Evolutionary conservation across 2,797 vertebrate genomes (phyloP).

Genomic region (Rhadinocentrus ornatus): DNA sequence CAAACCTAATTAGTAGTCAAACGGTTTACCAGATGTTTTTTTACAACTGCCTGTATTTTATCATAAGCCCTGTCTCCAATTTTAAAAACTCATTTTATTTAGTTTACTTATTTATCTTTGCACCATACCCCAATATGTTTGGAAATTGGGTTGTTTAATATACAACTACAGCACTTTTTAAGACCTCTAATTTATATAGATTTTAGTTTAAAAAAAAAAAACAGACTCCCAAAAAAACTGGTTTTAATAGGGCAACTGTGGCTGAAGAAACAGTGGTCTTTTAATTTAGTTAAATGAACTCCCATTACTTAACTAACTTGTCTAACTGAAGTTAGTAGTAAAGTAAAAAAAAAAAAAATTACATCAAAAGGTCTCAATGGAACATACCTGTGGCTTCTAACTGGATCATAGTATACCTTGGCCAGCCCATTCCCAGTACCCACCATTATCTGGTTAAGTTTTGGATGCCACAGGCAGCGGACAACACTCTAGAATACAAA

Average conservation of each 20-base stretch:
- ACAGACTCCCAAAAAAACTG: too few relatives aligned
- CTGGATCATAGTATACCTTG: conserved; percentile 96
- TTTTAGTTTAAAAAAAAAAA: not conserved
- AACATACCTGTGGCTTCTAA: conserved; percentile 94
- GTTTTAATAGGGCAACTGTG: too few relatives aligned
- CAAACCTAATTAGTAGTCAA: not conserved
- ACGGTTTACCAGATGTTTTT: not conserved
- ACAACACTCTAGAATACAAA: conserved; percentile 87
- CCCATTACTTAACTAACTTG: not conserved
- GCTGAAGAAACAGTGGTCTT: too few relatives aligned
- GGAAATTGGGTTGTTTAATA: not conserved
- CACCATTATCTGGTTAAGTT: conserved; percentile 98
- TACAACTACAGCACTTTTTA: not conserved
- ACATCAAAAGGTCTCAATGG: not conserved
- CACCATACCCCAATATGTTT: too few relatives aligned
- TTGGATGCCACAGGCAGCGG: conserved; percentile 97
- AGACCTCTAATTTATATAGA: not conserved
- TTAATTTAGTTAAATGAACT: not conserved
- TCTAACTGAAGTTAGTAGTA: not conserved
- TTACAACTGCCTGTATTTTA: not conserved
- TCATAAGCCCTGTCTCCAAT: not conserved
- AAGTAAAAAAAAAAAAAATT: not conserved
- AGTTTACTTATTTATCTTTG: not conserved
- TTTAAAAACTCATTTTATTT: not conserved
- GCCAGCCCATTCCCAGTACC: conserved; percentile 95